These are phyloP conservation scores for Nipponia nippon DNA, from an alignment of 2,113 vertebrate genomes.

Conservation along the genomic window DNA sequence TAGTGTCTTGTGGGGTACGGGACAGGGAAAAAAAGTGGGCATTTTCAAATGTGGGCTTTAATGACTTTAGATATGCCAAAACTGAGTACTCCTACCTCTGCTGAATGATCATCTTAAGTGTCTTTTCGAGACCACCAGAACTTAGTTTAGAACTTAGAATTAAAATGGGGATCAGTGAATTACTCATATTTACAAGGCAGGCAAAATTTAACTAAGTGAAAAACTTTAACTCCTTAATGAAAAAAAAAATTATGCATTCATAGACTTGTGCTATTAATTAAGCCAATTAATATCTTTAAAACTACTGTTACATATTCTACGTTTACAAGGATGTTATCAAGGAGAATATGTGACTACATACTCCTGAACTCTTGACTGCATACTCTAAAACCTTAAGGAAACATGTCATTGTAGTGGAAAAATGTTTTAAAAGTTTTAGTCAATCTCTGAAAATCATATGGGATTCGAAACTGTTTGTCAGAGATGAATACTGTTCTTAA, in stretches of 20 bases:
- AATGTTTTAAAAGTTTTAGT: conserved; percentile 34
- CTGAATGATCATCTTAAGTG: not conserved
- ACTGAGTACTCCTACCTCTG: not conserved
- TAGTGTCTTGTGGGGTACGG: too few species aligned
- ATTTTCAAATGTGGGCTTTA: not conserved
- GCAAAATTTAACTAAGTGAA: not conserved
- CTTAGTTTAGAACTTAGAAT: not conserved
- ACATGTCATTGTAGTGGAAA: not conserved
- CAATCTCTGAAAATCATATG: not conserved
- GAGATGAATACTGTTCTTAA: conserved; percentile 56
- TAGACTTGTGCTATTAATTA: not conserved
- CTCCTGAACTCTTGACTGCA: not conserved
- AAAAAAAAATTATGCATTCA: not conserved
- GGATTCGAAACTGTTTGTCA: conserved; percentile 27
- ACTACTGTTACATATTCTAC: not conserved
- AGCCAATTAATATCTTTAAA: not conserved
- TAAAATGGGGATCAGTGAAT: not conserved
- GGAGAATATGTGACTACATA: not conserved
- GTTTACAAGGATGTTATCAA: not conserved
- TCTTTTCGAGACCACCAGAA: not conserved
- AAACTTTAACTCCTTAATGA: not conserved
- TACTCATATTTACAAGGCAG: not conserved
- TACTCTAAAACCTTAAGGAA: not conserved
- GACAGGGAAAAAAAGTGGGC: accelerated
- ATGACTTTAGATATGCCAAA: not conserved